Evolutionary conservation across 2,888 invertebrate species (phyloP), one percentile per base, ranked within the genome.

Genomic region (Drosophila rubida): DNA sequence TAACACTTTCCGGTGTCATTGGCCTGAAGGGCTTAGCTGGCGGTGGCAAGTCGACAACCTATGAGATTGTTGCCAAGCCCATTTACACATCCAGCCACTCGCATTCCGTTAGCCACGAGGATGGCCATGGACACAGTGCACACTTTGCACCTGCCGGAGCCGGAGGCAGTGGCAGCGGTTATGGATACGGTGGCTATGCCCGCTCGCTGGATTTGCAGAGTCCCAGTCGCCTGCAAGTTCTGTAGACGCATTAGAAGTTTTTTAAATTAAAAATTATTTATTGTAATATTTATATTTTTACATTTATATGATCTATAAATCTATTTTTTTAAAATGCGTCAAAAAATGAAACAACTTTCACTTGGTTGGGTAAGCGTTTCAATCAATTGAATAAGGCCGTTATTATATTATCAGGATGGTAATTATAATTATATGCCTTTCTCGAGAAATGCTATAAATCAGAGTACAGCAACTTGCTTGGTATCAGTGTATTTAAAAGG

Each of bases 51-150:
- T 94, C 95, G 8, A 96, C 96, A 7, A 96, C 96, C 0, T 97
- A 97, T 88, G 96, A 97, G 92, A 96, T 97, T 67, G 95, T 97
- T 6, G 95, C 96, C 41, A 96, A 96, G 79, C 96, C 96, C 0
- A 93, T 96, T 0, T 96, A 96, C 90, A 94, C 94, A 0, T 95
- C 95, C 23, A 93, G 93, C 4, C 94, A 94, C 61, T 93, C 93
- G 0, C 94, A 94, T 55, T 94, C 94, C 0, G 93, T 94, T 0
- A 93, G 93, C 4, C 94, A 94, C 78, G 94, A 94, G 67, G 94
- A 94, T 57, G 93, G 92, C 0, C 93, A 93, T 50, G 84, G 75
- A 2, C 93, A 93, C 0, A 78, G 69, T 8, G 65, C 76, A 6
- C 87, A 87, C 59, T 81, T 69, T 55, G 70, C 68, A 1, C 84